Conservation (phyloP, 2,113 vertebrate genomes). For the Pachypanchax playfairii region DNA sequence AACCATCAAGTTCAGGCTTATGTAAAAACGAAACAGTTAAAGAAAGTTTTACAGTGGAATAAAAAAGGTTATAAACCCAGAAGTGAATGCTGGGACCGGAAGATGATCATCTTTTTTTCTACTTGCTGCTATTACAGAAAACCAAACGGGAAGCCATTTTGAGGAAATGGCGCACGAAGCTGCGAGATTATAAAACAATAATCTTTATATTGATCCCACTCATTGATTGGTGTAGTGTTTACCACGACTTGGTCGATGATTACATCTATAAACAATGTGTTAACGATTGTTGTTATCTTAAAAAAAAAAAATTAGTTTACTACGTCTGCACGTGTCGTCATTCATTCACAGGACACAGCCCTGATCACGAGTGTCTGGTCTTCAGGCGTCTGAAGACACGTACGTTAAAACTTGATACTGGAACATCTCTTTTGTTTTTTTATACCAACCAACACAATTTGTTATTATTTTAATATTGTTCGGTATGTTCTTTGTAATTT, state of each 20-base stretch:
- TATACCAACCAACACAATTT: neutral
- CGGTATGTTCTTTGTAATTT: neutral
- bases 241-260: neutral
- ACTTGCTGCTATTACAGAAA: slow-evolving; percentile 4
- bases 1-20: neutral
- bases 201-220: neutral
- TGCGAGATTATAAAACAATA: neutral
- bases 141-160: slow-evolving; percentile 65
- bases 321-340: slow-evolving; percentile 63
- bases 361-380: neutral
- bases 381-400: too few relatives aligned
- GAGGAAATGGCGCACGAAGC: slow-evolving; percentile 49
- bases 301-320: neutral
- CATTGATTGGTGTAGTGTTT: too few relatives aligned
- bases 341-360: slow-evolving; percentile 52
- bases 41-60: neutral
- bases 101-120: slow-evolving; percentile 1
- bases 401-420: neutral
- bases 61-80: neutral
- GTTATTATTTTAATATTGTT: neutral
- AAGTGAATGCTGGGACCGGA: slow-evolving; percentile 4
- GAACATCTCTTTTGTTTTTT: neutral
- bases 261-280: neutral
- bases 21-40: neutral
- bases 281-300: neutral